phyloP scores from a whole-genome alignment of 2,888 invertebrate species.

The Cosmia pyralina region DNA sequence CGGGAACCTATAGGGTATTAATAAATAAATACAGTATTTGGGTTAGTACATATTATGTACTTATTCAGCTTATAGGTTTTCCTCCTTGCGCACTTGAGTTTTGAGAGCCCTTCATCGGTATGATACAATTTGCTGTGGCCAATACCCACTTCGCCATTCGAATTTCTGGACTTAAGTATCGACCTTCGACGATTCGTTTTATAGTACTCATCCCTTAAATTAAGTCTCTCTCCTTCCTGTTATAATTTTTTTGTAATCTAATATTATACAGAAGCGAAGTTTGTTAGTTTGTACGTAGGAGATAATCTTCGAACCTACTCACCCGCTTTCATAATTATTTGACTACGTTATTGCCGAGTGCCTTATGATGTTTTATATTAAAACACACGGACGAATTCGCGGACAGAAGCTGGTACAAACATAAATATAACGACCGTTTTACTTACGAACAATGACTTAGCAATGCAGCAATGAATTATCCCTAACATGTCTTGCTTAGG shows the following conservation, averaged over 20 bases:
- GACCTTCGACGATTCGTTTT: neutral
- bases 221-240: neutral
- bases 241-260: neutral
- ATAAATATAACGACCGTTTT: neutral
- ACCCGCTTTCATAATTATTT: too few species aligned
- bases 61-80: neutral
- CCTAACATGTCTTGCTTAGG: neutral
- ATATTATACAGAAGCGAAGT: too few species aligned
- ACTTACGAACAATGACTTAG: constrained; percentile 4
- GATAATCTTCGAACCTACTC: too few species aligned
- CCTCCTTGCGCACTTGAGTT: neutral
- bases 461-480: constrained; percentile 8
- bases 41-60: neutral
- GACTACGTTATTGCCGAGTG: too few species aligned
- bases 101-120: too few species aligned
- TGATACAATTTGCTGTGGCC: neutral
- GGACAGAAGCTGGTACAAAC: neutral
- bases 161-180: neutral
- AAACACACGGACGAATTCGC: too few species aligned
- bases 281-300: too few species aligned
- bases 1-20: neutral
- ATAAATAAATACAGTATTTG: neutral
- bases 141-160: neutral
- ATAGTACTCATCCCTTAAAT: neutral
- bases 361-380: too few species aligned